These are phyloP conservation scores for Ophion costatus DNA, from an alignment of 2,888 invertebrate species.

Conservation along the genomic window DNA sequence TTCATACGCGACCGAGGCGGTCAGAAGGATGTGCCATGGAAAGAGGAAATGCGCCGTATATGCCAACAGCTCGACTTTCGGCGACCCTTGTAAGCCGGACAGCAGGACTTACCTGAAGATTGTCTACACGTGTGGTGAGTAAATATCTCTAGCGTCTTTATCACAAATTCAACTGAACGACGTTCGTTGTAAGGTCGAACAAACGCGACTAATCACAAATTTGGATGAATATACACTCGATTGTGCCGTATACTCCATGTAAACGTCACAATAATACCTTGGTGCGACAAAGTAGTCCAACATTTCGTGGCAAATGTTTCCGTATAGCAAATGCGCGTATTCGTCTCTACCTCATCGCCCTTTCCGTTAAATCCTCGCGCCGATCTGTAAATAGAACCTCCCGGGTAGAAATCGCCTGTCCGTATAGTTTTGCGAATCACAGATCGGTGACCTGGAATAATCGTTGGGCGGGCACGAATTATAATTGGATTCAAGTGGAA, in stretches of 20 bases:
- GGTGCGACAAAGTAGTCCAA: neutral
- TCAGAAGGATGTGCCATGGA: slow-evolving; percentile 94
- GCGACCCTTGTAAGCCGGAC: slow-evolving; percentile 91
- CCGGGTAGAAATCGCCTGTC: slow-evolving; percentile 37
- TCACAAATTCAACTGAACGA: too few species aligned
- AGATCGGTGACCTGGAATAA: slow-evolving; percentile 76
- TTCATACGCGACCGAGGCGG: slow-evolving; percentile 95
- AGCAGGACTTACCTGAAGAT: slow-evolving; percentile 94
- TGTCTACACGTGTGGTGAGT: slow-evolving; percentile 94
- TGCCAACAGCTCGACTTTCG: slow-evolving; percentile 93
- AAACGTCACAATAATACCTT: neutral
- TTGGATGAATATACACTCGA: too few species aligned
- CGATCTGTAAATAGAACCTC: slow-evolving; percentile 8
- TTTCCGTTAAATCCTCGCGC: slow-evolving; percentile 18
- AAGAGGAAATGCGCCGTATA: slow-evolving; percentile 91
- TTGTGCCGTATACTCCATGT: too few species aligned
- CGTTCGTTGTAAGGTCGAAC: too few species aligned
- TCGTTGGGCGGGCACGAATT: slow-evolving; percentile 76
- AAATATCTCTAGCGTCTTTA: slow-evolving; percentile 29
- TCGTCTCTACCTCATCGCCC: neutral
- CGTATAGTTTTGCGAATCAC: slow-evolving; percentile 67
- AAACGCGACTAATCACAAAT: too few species aligned
- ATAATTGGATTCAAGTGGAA: slow-evolving; percentile 79
- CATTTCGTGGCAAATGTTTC: neutral
- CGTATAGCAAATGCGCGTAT: slow-evolving; percentile 1